Base-by-base conservation (phyloP, 1,140 invertebrate genomes). In the Oryzaephilus surinamensis region DNA sequence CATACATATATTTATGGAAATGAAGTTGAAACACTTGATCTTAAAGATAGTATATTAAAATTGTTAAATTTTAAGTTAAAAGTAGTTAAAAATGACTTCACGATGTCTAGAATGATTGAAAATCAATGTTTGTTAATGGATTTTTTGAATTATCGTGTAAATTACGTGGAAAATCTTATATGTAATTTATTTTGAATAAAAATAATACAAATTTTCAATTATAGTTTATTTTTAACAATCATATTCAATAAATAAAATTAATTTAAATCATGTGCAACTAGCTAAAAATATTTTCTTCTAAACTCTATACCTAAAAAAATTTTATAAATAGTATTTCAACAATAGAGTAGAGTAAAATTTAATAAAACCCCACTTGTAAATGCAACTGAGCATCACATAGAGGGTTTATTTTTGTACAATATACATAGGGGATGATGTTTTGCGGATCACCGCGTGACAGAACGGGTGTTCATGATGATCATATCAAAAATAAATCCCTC, bases 1-100 rank as follows among this genome's bases (percentile, higher is more conserved):
- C 32, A 18, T 32, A 15, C 38, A 0, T 19, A 43, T 26, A 48
- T 58, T 39, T 60, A 52, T 42, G 48, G 33, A 38, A 44, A 51
- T 17, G 6, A 28, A 19, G 16, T 24, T 26, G n/a, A 41, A 3
- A 17, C 14, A 13, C 14, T 18, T 8, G 21, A 33, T 24, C 33
- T 32, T 2, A 34, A 32, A 21, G n/a, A n/a, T n/a, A n/a, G n/a
- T n/a, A n/a, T n/a, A n/a, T n/a, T n/a, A n/a, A 30, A 4, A 17
- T 45, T 57, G 36, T 34, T 50, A 14, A n/a, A 37, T n/a, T 44
- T 37, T 24, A 41, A 40, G 27, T 32, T 32, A 28, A 2, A 18
- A n/a, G 7, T 46, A 11, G 30, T 51, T 15, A 24, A 43, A 26
- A 34, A 32, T 14, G 43, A 44, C 10, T 11, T 49, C 10, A 17